A percentile compares a stretch with the other conserved stretches of the same genome.
Conservation (phyloP, 2,888 invertebrate species). For the Aphodius sticticus region DNA sequence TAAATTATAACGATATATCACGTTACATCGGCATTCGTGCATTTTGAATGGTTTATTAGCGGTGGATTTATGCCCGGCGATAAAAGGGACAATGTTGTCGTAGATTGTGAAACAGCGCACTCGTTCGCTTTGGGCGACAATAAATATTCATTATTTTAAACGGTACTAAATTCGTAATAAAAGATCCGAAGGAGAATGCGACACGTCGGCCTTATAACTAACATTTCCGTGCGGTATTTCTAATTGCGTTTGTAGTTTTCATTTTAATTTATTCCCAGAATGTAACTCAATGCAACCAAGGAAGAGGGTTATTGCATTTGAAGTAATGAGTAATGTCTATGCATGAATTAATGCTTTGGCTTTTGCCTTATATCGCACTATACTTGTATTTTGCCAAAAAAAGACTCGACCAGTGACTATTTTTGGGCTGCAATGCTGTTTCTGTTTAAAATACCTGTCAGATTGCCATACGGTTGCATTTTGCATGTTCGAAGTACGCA, state of each 20-base stretch:
- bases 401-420: too few relatives aligned
- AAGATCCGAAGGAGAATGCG: neutral
- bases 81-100: conserved; percentile 22
- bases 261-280: neutral
- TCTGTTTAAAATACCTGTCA: too few relatives aligned
- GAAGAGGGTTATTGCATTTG: too few relatives aligned
- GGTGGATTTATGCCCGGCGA: conserved; percentile 19
- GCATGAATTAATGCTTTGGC: too few relatives aligned
- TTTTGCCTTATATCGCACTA: too few relatives aligned
- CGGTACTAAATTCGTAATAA: conserved; percentile 4
- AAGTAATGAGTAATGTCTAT: too few relatives aligned
- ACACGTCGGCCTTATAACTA: conserved; percentile 4
- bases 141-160: conserved; percentile 4
- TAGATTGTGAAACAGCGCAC: conserved; percentile 16
- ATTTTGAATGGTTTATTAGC: conserved; percentile 20
- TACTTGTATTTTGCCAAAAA: too few relatives aligned
- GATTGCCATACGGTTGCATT: too few relatives aligned
- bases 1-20: conserved; percentile 26
- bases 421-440: too few relatives aligned
- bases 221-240: neutral
- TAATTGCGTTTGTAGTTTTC: neutral
- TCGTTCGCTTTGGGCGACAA: conserved; percentile 7
- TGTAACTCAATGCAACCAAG: too few relatives aligned
- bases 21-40: conserved; percentile 14
- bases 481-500: too few relatives aligned